phyloP scores from a whole-genome alignment of 1,140 invertebrate species.

The Musca vetustissima region DNA sequence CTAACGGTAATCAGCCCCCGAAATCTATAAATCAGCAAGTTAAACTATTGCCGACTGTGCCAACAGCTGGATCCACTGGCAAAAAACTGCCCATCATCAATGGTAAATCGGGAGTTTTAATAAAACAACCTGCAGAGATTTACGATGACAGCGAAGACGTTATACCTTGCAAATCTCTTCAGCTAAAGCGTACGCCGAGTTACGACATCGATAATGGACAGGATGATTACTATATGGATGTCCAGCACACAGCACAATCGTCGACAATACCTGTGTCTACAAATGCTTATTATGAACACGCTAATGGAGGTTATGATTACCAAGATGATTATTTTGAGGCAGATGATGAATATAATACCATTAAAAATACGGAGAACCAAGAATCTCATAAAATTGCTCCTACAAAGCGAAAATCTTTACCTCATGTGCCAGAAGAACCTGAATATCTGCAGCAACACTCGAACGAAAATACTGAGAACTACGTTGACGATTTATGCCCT shows the following conservation, averaged over 20 bases:
- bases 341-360: constrained; percentile 53
- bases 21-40: background rate
- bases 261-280: constrained; percentile 31
- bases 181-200: constrained; percentile 22
- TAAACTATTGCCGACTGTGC: constrained; percentile 38
- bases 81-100: constrained; percentile 54
- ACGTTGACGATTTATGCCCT: constrained; percentile 43
- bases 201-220: constrained; percentile 48
- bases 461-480: constrained; percentile 24
- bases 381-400: constrained; percentile 39
- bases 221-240: constrained; percentile 48
- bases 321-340: constrained; percentile 56
- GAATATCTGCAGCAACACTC: constrained; percentile 28
- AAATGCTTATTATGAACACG: constrained; percentile 51
- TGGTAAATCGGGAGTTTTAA: constrained; percentile 46
- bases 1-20: constrained; percentile 36
- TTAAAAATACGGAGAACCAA: constrained; percentile 51
- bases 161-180: background rate
- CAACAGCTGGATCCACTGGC: constrained; percentile 42
- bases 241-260: constrained; percentile 51
- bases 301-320: constrained; percentile 47
- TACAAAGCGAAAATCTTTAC: constrained; percentile 36
- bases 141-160: constrained; percentile 40
- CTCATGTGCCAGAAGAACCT: constrained; percentile 31
- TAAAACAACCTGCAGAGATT: constrained; percentile 51